Conservation (phyloP, 2,797 vertebrate species). For the Oreonectes daqikongensis region DNA sequence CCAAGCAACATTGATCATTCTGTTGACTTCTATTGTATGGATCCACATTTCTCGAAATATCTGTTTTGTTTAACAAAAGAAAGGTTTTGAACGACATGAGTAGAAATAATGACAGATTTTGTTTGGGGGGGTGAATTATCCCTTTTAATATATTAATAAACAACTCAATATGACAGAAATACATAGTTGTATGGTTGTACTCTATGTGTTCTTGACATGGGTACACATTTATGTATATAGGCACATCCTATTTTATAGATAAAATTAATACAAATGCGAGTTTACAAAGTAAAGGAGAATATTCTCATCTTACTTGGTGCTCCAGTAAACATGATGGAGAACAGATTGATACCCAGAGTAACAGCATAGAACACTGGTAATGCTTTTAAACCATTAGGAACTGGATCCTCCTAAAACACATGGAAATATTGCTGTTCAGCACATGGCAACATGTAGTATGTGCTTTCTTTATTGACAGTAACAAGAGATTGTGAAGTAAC, state of each 20-base stretch:
- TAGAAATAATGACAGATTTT: too few relatives aligned
- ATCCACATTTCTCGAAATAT: too few relatives aligned
- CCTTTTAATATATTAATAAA: slow-evolving; percentile 7
- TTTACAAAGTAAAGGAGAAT: not conserved
- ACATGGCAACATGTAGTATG: not conserved
- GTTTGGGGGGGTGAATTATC: too few relatives aligned
- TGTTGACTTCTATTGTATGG: too few relatives aligned
- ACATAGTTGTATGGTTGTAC: not conserved
- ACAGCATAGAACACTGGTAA: slow-evolving; percentile 92
- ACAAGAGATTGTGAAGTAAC: slow-evolving; percentile 3
- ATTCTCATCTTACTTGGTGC: slow-evolving; percentile 86
- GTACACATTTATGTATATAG: not conserved
- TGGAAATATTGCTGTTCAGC: slow-evolving; percentile 12
- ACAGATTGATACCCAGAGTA: slow-evolving; percentile 91
- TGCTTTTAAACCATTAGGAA: slow-evolving; percentile 89
- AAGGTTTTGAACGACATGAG: too few relatives aligned
- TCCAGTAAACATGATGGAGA: slow-evolving; percentile 94
- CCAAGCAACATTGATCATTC: too few relatives aligned
- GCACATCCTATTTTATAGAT: too few relatives aligned
- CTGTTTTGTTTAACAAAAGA: too few relatives aligned
- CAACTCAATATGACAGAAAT: not conserved
- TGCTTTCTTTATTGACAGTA: slow-evolving; percentile 24
- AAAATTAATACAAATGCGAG: not conserved
- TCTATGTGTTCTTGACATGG: not conserved
- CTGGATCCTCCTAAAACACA: slow-evolving; percentile 82